Conservation (phyloP, 1,140 invertebrate species). For the Gonioctena quinquepunctata region DNA sequence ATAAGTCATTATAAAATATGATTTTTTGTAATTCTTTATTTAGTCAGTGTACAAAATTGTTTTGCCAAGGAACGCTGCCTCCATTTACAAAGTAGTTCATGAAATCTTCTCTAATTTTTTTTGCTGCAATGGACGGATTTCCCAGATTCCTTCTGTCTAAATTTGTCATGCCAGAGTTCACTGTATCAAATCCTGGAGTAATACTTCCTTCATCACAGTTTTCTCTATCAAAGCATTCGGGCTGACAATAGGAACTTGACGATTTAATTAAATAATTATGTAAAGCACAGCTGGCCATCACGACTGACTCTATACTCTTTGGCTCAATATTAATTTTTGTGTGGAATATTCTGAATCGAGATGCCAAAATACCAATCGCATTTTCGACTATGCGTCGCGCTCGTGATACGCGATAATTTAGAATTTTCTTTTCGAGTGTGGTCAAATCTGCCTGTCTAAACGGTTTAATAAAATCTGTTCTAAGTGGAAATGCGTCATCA, state of each 20-base stretch:
- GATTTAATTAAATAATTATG: conserved; percentile 19
- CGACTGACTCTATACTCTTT: neutral
- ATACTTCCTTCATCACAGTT: neutral
- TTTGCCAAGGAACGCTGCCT: conserved; percentile 9
- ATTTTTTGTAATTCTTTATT: neutral
- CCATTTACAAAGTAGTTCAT: conserved; percentile 12
- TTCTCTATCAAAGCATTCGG: neutral
- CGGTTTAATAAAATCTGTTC: conserved; percentile 51
- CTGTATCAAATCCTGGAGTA: neutral
- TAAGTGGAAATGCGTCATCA: conserved; percentile 58
- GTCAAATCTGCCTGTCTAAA: conserved; percentile 33
- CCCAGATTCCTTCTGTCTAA: neutral
- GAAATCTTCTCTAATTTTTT: conserved; percentile 10
- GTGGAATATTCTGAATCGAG: conserved; percentile 12
- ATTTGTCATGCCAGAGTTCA: neutral
- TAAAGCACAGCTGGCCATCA: conserved; percentile 1
- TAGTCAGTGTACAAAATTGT: neutral
- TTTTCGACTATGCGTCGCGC: neutral
- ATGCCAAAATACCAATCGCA: conserved; percentile 7
- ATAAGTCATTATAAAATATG: too few species aligned
- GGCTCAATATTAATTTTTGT: conserved; percentile 7
- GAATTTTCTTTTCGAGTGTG: conserved; percentile 13
- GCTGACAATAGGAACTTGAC: neutral
- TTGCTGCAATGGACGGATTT: neutral
- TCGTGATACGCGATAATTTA: conserved; percentile 14